Percentiles rank a stretch among this genome's conserved stretches.
Evolutionary conservation across 2,113 vertebrate species (phyloP).

Genomic region (Vanacampus margaritifer): DNA sequence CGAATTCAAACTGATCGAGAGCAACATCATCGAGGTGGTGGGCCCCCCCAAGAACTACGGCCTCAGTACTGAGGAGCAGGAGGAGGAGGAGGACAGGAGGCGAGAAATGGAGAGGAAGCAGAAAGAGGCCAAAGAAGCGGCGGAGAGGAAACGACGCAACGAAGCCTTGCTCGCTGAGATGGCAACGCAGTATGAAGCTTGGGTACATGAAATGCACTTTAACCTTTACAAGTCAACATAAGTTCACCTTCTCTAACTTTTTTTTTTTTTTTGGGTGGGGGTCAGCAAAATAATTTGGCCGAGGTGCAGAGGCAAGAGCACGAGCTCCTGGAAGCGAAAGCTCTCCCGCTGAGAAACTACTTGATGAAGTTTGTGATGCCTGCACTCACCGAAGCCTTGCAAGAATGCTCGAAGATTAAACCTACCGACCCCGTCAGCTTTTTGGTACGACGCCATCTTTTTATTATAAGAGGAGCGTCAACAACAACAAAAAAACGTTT

Average conservation of each 20-base stretch:
- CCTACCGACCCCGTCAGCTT: conserved; percentile 90
- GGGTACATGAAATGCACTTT: conserved; percentile 72
- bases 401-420: conserved; percentile 81
- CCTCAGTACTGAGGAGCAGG: conserved; percentile 77
- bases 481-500: no score
- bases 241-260: no score
- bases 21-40: conserved; percentile 76
- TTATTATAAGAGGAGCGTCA: not conserved
- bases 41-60: conserved; percentile 83
- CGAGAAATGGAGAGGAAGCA: conserved; percentile 63
- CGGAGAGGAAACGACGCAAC: conserved; percentile 67
- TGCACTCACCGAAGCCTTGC: conserved; percentile 79
- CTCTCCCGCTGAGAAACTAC: conserved; percentile 84
- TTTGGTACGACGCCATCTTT: conserved; percentile 74
- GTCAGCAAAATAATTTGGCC: conserved; percentile 74
- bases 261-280: not conserved
- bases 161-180: conserved; percentile 72
- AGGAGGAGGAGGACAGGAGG: conserved; percentile 65
- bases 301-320: conserved; percentile 82
- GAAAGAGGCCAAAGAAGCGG: conserved; percentile 64
- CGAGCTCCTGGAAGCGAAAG: conserved; percentile 79
- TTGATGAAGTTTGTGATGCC: conserved; percentile 91
- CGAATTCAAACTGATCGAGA: conserved; percentile 71
- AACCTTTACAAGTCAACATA: no score
- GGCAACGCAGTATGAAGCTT: conserved; percentile 77